These are phyloP conservation scores for Drosophila mettleri DNA, from an alignment of 2,888 invertebrate species.

Conservation along the genomic window DNA sequence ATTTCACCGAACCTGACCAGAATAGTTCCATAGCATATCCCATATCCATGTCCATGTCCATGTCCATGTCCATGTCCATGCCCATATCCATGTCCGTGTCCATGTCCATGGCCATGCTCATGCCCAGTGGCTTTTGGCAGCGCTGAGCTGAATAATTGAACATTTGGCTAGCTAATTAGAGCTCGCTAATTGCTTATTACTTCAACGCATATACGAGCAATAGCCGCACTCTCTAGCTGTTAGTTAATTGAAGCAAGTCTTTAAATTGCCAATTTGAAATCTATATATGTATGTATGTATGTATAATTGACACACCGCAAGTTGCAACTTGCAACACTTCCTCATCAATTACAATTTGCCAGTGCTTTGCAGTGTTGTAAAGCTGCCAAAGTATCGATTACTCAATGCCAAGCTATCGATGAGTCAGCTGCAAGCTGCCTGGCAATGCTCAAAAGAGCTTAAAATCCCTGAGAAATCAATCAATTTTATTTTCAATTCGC, in stretches of 20 bases:
- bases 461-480: neutral
- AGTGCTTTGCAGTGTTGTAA: neutral
- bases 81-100: neutral
- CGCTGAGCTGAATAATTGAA: constrained; percentile 41
- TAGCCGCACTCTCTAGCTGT: neutral
- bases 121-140: constrained; percentile 10
- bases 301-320: neutral
- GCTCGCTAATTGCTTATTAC: constrained; percentile 20
- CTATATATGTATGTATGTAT: neutral
- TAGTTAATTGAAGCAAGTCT: constrained; percentile 6
- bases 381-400: constrained; percentile 6
- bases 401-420: constrained; percentile 7
- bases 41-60: neutral
- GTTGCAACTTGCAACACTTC: neutral
- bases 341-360: constrained; percentile 8
- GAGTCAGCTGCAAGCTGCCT: neutral
- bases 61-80: neutral
- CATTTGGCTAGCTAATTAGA: constrained; percentile 43
- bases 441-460: neutral
- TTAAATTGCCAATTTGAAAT: constrained; percentile 9
- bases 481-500: neutral
- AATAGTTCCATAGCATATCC: constrained; percentile 11
- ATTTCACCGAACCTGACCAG: constrained; percentile 25
- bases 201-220: neutral
- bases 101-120: neutral